phyloP scores from a whole-genome alignment of 1,140 invertebrate species.

The Diabrotica virgifera region DNA sequence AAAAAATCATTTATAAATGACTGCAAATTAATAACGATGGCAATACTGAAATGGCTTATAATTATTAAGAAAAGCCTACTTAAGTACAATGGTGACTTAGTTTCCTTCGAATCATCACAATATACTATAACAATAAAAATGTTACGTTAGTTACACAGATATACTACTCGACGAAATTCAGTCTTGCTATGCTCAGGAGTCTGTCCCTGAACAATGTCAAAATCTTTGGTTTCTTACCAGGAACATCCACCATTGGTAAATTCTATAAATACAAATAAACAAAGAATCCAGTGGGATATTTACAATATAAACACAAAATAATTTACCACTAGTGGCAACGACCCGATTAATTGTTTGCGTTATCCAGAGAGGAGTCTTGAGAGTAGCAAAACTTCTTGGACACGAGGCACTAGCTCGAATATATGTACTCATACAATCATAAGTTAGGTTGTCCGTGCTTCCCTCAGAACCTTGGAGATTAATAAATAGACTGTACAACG shows the following conservation, averaged over 20 bases:
- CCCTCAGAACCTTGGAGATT: conserved; percentile 26
- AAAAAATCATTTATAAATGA: conserved; percentile 12
- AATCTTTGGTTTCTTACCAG: conserved; percentile 45
- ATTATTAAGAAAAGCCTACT: conserved; percentile 32
- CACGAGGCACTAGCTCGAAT: conserved; percentile 21
- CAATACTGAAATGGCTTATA: conserved; percentile 25
- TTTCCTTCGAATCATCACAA: conserved; percentile 45
- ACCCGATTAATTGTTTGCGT: conserved; percentile 34
- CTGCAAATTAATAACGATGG: conserved; percentile 17
- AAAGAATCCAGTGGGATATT: conserved; percentile 25
- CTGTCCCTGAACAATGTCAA: conserved; percentile 34
- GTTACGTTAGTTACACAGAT: conserved; percentile 33
- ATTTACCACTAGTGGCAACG: conserved; percentile 30
- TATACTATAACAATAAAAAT: conserved; percentile 36
- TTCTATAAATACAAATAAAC: conserved; percentile 20
- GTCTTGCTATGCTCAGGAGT: conserved; percentile 31
- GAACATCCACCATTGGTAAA: conserved; percentile 20
- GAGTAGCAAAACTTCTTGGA: conserved; percentile 30
- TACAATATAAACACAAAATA: conserved; percentile 38
- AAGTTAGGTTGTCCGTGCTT: conserved; percentile 31
- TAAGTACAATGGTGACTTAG: conserved; percentile 44
- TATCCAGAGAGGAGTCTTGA: conserved; percentile 28
- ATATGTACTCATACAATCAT: conserved; percentile 35
- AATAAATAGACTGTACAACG: conserved; percentile 41
- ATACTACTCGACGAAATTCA: conserved; percentile 36